phyloP scores from a whole-genome alignment of 2,113 vertebrate genomes.

The Gila orcuttii region DNA sequence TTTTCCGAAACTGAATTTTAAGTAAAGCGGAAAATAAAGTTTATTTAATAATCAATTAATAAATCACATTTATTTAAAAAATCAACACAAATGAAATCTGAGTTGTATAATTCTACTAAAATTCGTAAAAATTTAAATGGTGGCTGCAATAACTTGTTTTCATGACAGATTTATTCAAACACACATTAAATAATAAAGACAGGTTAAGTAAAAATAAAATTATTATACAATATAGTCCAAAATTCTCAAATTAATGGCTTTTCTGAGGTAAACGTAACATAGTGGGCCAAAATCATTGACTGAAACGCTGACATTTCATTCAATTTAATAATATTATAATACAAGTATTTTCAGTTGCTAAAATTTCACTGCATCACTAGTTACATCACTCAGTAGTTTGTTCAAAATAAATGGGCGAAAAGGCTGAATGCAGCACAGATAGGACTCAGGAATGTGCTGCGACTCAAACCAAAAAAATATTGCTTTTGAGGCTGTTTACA shows the following conservation, averaged over 20 bases:
- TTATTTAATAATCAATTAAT: not conserved
- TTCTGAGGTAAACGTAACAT: not conserved
- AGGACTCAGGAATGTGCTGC: slow-evolving; percentile 4
- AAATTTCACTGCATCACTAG: not conserved
- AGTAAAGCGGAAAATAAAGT: too few relatives aligned
- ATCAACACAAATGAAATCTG: too few relatives aligned
- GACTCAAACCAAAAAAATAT: not conserved
- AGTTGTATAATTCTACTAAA: not conserved
- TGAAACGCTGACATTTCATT: too few relatives aligned
- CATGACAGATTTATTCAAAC: not conserved
- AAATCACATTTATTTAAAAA: not conserved
- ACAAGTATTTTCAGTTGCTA: not conserved
- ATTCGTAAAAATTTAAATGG: not conserved
- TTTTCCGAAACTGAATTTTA: not conserved
- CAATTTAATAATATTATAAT: too few relatives aligned
- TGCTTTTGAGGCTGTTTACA: slow-evolving; percentile 6
- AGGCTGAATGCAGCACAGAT: not conserved
- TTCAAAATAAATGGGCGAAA: not conserved
- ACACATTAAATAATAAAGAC: not conserved
- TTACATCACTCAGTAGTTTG: not conserved
- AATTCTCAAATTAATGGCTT: not conserved
- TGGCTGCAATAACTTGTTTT: not conserved
- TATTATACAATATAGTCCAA: not conserved
- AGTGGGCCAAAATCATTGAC: not conserved
- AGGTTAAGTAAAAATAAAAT: not conserved